Base-by-base conservation (phyloP, 2,797 vertebrate genomes). In the Euthynnus affinis region DNA sequence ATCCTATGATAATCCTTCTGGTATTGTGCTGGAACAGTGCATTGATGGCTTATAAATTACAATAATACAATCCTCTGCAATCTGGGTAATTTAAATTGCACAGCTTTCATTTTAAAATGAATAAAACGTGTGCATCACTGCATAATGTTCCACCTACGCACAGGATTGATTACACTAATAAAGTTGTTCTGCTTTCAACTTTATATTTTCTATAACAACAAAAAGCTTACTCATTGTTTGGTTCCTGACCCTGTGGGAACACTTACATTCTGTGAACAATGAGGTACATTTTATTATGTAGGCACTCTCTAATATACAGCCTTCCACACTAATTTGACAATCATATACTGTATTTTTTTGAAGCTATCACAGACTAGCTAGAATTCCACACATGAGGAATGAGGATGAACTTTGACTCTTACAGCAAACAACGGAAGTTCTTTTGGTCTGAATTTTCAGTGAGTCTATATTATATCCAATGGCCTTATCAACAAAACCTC, bases 401-500 rank as follows among this genome's bases (percentile, higher is more conserved):
- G 42, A 4, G 52, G n/a, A 18, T 56, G 15, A 74, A 74, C 71
- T 69, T 57, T 71, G 48, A 70, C 25, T 78, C 25, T 14, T 46
- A 48, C 22, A 2, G 52, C 17, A 82, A 77, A 86, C 62, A 83
- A 48, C 3, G 6, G 42, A 71, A 66, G 46, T 77, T 58, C 40
- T 57, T 74, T 57, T 22, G 9, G 34, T 37, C 37, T 59, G 62
- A 82, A 74, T 80, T 68, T 49, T 65, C 44, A 80, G 76, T 80
- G 15, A 32, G 14, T 82, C 23, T 60, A 3, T 60, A 80, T 83
- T 64, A 61, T 76, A 84, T 15, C 69, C 60, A 46, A 29, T 10
- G 6, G 73, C 49, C 91, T 87, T 71, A 85, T 74, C 58, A 85
- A 81, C 83, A 85, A 80, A 82, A 23, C 49, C 0, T 58, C 49